These are phyloP conservation scores for Centruroides sculpturatus DNA, from an alignment of 1,140 invertebrate species.

Conservation along the genomic window DNA sequence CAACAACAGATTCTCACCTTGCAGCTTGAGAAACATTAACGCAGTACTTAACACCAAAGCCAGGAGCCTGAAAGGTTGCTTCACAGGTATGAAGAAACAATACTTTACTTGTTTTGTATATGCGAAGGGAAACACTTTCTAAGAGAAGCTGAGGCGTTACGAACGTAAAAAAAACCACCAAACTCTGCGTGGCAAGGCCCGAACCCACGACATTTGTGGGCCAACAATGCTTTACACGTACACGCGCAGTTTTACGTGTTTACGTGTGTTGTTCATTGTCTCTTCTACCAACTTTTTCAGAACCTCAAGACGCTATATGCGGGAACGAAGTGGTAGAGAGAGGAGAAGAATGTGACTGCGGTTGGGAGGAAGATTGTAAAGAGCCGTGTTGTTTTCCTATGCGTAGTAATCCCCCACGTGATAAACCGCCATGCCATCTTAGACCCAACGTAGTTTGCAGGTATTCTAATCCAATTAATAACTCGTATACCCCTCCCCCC, in stretches of 20 bases:
- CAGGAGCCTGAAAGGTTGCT: constrained; percentile 73
- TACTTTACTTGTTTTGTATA: neutral
- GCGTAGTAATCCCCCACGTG: constrained; percentile 50
- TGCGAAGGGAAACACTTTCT: neutral
- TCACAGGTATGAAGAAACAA: constrained; percentile 48
- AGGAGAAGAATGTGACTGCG: constrained; percentile 95
- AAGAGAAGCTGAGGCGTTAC: neutral
- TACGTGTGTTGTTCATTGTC: no score
- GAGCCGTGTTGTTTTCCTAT: constrained; percentile 89
- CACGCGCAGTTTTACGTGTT: no score
- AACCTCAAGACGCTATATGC: no score
- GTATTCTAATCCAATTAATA: neutral
- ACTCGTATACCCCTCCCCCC: no score
- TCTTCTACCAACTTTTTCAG: no score
- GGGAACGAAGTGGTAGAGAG: constrained; percentile 90
- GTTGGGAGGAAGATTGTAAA: constrained; percentile 88
- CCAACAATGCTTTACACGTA: no score
- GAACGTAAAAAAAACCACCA: no score
- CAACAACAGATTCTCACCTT: constrained; percentile 92
- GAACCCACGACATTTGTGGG: no score
- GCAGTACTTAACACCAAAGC: constrained; percentile 86
- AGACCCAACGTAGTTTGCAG: constrained; percentile 20
- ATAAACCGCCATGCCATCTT: constrained; percentile 60
- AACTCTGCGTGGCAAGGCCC: no score
- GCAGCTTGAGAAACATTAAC: constrained; percentile 82